A percentile compares a stretch with the other conserved stretches of the same genome.
Evolutionary conservation across 2,113 vertebrate genomes (phyloP).

Genomic region (rabbit (Oryctolagus cuniculus)): DNA sequence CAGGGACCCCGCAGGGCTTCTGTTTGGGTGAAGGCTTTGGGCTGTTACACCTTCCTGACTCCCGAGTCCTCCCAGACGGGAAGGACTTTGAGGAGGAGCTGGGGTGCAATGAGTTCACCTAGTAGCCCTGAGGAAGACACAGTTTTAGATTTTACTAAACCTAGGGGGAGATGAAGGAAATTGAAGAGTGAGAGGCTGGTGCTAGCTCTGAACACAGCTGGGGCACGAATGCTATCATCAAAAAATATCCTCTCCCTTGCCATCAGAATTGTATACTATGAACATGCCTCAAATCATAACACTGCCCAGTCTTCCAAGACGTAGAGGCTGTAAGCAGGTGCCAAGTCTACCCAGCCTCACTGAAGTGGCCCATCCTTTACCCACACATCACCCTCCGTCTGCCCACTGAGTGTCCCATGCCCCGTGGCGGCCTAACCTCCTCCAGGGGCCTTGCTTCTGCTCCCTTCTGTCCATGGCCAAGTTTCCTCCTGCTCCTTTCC

Average conservation of each 20-base stretch:
- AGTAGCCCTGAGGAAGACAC: no score
- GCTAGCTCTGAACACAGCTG: background rate
- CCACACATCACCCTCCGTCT: fast-evolving
- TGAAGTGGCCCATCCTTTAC: background rate
- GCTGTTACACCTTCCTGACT: background rate
- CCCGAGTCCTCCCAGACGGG: background rate
- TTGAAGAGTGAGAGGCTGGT: background rate
- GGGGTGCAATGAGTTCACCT: no score
- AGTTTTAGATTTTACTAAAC: background rate
- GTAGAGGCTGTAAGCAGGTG: background rate
- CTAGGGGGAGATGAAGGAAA: background rate
- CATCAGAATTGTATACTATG: background rate
- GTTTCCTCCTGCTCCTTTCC: background rate
- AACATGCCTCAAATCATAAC: background rate
- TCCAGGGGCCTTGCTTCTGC: background rate
- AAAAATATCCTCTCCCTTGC: background rate
- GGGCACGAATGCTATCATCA: background rate
- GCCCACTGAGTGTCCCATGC: background rate
- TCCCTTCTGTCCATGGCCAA: background rate
- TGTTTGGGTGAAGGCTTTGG: background rate
- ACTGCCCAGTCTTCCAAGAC: background rate
- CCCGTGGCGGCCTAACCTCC: no score
- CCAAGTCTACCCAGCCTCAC: fast-evolving
- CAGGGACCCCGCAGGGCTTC: background rate
- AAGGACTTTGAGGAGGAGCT: background rate